Evolutionary conservation across 2,888 invertebrate species (phyloP), one percentile per base, ranked within the genome.

Genomic region (Lasioglossum zephyrum): DNA sequence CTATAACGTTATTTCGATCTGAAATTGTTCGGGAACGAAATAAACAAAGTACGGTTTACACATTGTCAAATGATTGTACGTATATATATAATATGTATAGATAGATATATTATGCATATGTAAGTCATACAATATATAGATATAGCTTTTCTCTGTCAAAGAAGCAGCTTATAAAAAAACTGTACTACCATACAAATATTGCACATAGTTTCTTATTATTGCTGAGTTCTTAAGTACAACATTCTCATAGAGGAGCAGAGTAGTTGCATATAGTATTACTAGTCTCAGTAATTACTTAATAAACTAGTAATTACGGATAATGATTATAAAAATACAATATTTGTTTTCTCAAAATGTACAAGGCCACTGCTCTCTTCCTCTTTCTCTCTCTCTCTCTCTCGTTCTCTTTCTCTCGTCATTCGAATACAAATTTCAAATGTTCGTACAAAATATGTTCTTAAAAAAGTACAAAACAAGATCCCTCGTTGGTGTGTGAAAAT

Each of bases 381-480:
- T n/a, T 11, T 57, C 57, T n/a, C n/a, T 53, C 53, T n/a, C 53
- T 22, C 53, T 49, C 49, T 22, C 53, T 26, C n/a, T 57, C 11
- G 39, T 39, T 5, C 39, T 39, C 39, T 60, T 13, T 31, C 16
- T 82, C 80, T 77, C 84, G 86, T 79, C 78, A 53, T 85, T 87
- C 82, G 90, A 87, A 85, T 88, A 84, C 91, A 93, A 88, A 90
- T 86, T 90, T 83, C 87, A 89, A 91, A 91, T 87, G 81, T 90
- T 85, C 84, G 87, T 93, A 93, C 90, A 93, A 94, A 94, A 93
- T 93, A 92, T 88, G 91, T 92, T 88, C 89, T 93, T 93, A 94
- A 90, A 94, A 94, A 94, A 94, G 93, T 94, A 94, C 88, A 94
- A 94, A 94, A 94, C 92, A 93, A 92, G 90, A 91, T 88, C 86